Base-by-base conservation (phyloP, 2,113 vertebrate genomes). In the Eptesicus fuscus region DNA sequence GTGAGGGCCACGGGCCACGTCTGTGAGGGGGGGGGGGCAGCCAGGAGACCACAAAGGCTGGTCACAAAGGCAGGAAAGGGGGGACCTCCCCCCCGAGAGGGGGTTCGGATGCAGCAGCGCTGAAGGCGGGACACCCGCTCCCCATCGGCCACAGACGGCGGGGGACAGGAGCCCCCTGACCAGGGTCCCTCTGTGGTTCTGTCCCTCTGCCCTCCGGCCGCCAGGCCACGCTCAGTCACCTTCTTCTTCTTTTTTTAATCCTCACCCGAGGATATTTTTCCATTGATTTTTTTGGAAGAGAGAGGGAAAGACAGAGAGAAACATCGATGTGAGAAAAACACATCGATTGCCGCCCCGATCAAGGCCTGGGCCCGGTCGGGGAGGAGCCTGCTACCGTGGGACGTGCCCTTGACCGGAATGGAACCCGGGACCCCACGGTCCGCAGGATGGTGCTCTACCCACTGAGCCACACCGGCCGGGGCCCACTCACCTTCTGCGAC, bases 401-500 rank as follows among this genome's bases (percentile, higher is more conserved):
- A 47, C 44, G 9, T 12, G 44, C 44, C 44, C 44, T 47, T 6
- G 44, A 47, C 44, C 44, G 18, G 53, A 22, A 53, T 53, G 18
- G 53, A 53, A 56, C 53, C 53, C 20, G 53, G 53, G 53, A 56
- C 53, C 53, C 53, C 20, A 0, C 18, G 2, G 53, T 22, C 53
- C 7, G 18, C 53, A 56, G 53, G 53, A 18, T 7, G 53, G 3
- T 7, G 7, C 53, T 20, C 53, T 56, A 56, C 53, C 53, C 53
- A 56, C 20, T 9, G 53, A 8, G 2, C 7, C 53, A 56, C 53
- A 20, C 40, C 0, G 30, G 14, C 10, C 65, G 30, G 9, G 11
- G 40, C 92, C 83, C 28, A 97, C 99, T 98, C 99, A 99, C 99
- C 99, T 98, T 99, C 97, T 99, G 99, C 0, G 99, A 99, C 94